Conservation (phyloP, 2,888 invertebrate species). For the Parapristionchus giblindavisi region DNA sequence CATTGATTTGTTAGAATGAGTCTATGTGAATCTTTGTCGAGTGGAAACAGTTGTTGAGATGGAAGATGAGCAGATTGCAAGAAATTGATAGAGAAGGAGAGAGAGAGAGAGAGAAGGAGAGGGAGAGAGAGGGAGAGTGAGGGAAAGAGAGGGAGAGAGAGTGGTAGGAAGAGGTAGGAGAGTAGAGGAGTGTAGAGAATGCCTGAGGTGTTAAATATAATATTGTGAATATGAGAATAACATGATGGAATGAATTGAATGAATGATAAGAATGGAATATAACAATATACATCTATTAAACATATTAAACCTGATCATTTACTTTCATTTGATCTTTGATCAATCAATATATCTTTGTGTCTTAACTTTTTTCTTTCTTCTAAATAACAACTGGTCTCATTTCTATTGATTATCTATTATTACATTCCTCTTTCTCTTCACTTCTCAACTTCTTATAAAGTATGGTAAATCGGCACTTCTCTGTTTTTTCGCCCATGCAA, state of each 20-base stretch:
- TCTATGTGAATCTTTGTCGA: slow-evolving; percentile 2
- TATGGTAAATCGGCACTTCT: too few species aligned
- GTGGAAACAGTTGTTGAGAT: slow-evolving; percentile 33
- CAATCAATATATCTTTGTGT: too few species aligned
- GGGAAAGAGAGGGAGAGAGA: slow-evolving; percentile 18
- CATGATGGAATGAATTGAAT: neutral
- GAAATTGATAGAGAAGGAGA: neutral
- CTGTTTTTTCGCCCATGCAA: too few species aligned
- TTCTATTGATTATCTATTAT: too few species aligned
- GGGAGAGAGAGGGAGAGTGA: neutral
- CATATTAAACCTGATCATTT: neutral
- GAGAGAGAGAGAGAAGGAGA: slow-evolving; percentile 19
- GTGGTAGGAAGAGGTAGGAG: neutral
- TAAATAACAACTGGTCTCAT: too few species aligned
- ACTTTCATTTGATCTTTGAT: too few species aligned
- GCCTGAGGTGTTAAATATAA: too few species aligned
- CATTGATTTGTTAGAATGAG: slow-evolving; percentile 13
- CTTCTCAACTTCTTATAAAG: too few species aligned
- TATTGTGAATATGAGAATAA: neutral
- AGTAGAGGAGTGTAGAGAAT: neutral
- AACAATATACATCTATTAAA: neutral
- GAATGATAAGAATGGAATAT: neutral
- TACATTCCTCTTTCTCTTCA: too few species aligned
- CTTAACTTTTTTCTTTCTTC: too few species aligned
- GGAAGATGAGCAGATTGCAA: neutral